These are phyloP conservation scores for Steinernema khuongi DNA, from an alignment of 1,140 invertebrate genomes.

Conservation along the genomic window DNA sequence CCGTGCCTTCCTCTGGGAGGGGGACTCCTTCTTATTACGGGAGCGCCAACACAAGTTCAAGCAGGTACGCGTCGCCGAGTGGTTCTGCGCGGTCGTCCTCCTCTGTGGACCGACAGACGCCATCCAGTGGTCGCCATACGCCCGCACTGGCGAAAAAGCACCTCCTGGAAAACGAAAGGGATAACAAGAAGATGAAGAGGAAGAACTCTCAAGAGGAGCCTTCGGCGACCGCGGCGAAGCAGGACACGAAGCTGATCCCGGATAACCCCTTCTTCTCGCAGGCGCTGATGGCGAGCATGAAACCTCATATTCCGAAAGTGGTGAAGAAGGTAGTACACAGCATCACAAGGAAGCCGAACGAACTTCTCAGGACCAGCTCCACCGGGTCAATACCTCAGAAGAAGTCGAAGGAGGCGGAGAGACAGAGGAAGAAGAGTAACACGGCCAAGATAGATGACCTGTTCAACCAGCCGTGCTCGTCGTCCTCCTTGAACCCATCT, in stretches of 20 bases:
- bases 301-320: not conserved
- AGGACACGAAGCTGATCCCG: not conserved
- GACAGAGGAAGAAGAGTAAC: not conserved
- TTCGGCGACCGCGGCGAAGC: too few relatives aligned
- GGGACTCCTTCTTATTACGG: too few relatives aligned
- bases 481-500: not conserved
- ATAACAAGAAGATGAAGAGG: too few relatives aligned
- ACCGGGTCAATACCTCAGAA: not conserved
- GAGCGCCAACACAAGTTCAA: too few relatives aligned
- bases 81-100: too few relatives aligned
- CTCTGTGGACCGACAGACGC: too few relatives aligned
- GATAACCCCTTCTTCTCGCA: conserved; percentile 6
- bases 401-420: not conserved
- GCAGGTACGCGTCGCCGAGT: too few relatives aligned
- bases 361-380: not conserved
- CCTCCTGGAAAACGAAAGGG: too few relatives aligned
- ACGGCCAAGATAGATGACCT: not conserved
- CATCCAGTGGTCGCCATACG: too few relatives aligned
- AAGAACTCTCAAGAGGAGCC: too few relatives aligned
- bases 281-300: not conserved
- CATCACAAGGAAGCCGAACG: not conserved
- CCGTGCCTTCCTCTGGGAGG: too few relatives aligned
- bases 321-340: not conserved
- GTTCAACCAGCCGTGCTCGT: not conserved
- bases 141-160: too few relatives aligned